phyloP scores from a whole-genome alignment of 2,113 vertebrate species.

The Saimiri boliviensis region DNA sequence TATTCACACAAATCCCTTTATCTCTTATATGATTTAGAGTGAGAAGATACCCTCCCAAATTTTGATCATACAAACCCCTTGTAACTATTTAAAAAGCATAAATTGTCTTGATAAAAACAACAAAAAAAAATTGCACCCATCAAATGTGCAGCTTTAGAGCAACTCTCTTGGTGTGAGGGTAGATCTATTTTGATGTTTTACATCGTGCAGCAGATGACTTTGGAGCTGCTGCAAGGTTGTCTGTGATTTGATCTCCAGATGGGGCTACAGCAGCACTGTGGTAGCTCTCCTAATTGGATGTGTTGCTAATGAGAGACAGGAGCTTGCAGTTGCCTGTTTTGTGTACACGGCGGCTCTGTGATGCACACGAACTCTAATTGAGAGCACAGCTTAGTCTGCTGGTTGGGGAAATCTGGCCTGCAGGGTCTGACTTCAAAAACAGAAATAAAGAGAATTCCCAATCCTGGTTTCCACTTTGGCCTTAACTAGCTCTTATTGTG shows the following conservation, averaged over 20 bases:
- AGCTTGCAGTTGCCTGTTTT: neutral
- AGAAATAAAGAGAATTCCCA: conserved; percentile 38
- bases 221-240: neutral
- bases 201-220: neutral
- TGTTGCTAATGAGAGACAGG: neutral
- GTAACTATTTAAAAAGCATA: conserved; percentile 15
- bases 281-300: neutral
- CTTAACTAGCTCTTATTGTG: conserved; percentile 63
- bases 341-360: neutral
- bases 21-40: conserved; percentile 38
- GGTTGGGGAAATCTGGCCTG: conserved; percentile 34
- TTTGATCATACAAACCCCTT: neutral
- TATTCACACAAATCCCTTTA: neutral
- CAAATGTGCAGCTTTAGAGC: neutral
- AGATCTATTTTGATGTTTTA: neutral
- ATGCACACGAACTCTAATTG: neutral
- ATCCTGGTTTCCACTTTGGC: conserved; percentile 48
- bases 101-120: neutral
- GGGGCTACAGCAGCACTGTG: neutral
- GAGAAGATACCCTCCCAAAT: neutral
- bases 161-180: neutral
- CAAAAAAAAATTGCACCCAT: neutral
- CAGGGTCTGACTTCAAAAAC: conserved; percentile 66
- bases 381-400: neutral
- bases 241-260: conserved; percentile 4